Evolutionary conservation across 2,797 vertebrate genomes (phyloP).

Genomic region (Eospalax fontanierii): DNA sequence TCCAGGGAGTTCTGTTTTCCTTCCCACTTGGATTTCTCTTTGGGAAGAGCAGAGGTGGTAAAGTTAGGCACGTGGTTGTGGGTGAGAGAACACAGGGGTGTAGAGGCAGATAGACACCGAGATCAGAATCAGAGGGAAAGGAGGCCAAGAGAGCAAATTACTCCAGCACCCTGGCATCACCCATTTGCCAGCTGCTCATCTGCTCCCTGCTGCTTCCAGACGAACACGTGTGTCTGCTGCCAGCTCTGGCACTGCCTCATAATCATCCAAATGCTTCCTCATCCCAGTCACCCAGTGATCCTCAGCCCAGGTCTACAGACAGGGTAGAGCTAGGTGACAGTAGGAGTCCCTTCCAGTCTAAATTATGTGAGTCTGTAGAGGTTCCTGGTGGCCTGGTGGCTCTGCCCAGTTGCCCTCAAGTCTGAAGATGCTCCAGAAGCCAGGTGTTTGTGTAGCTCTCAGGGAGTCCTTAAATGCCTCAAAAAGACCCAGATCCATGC

Average conservation of each 20-base stretch:
- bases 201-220: conserved; percentile 38
- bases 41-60: conserved; percentile 55
- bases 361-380: neutral
- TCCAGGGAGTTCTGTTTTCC: conserved; percentile 80
- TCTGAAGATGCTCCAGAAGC: neutral
- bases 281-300: neutral
- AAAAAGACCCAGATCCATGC: neutral
- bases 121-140: conserved; percentile 36
- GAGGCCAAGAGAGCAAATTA: conserved; percentile 62
- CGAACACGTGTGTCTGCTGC: neutral
- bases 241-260: neutral
- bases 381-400: conserved; percentile 1
- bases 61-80: conserved; percentile 62
- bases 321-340: neutral
- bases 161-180: neutral
- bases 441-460: neutral
- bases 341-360: neutral
- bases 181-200: conserved; percentile 55
- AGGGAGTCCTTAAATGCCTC: neutral
- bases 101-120: conserved; percentile 56
- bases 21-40: conserved; percentile 85
- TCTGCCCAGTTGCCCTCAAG: neutral
- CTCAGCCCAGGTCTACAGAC: neutral
- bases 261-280: neutral
- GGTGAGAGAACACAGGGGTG: neutral